A percentile compares a stretch with the other conserved stretches of the same genome.
Conservation (phyloP, 1,140 invertebrate genomes). For the Camponotus floridanus region DNA sequence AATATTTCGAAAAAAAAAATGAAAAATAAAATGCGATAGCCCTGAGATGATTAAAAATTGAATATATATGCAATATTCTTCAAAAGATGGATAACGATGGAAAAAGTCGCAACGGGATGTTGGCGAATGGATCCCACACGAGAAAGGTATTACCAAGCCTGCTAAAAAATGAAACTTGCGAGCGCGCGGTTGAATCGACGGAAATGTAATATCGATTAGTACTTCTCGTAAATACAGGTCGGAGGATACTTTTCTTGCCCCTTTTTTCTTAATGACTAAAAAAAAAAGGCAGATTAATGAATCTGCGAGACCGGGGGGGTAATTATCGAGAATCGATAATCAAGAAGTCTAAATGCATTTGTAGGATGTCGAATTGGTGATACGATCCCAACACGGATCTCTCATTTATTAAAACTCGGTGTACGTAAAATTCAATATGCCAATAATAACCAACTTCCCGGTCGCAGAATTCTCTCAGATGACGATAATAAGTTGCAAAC, state of each 20-base stretch:
- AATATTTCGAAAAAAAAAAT: neutral
- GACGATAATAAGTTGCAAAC: conserved; percentile 51
- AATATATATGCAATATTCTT: conserved; percentile 18
- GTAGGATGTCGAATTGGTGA: conserved; percentile 57
- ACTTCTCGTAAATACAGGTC: conserved; percentile 50
- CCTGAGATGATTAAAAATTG: neutral
- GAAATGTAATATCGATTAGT: conserved; percentile 60
- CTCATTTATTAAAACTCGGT: conserved; percentile 38
- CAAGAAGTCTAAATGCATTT: conserved; percentile 58
- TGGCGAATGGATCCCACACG: conserved; percentile 11
- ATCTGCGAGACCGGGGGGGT: conserved; percentile 25
- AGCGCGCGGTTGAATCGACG: conserved; percentile 50
- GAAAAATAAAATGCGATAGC: neutral
- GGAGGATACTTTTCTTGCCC: conserved; percentile 38
- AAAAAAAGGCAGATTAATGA: conserved; percentile 53
- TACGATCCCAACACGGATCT: conserved; percentile 45
- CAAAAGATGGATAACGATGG: conserved; percentile 26
- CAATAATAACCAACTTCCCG: conserved; percentile 46
- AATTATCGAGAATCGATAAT: conserved; percentile 66
- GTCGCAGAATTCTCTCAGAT: conserved; percentile 37
- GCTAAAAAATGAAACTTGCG: conserved; percentile 59
- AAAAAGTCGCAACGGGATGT: conserved; percentile 14
- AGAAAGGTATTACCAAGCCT: conserved; percentile 47
- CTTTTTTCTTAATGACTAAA: conserved; percentile 60
- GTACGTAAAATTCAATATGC: conserved; percentile 50